Percentiles rank a stretch among this genome's conserved stretches.
Evolutionary conservation across 1,140 invertebrate genomes (phyloP).

Genomic region (Macrocentrus cingulum): DNA sequence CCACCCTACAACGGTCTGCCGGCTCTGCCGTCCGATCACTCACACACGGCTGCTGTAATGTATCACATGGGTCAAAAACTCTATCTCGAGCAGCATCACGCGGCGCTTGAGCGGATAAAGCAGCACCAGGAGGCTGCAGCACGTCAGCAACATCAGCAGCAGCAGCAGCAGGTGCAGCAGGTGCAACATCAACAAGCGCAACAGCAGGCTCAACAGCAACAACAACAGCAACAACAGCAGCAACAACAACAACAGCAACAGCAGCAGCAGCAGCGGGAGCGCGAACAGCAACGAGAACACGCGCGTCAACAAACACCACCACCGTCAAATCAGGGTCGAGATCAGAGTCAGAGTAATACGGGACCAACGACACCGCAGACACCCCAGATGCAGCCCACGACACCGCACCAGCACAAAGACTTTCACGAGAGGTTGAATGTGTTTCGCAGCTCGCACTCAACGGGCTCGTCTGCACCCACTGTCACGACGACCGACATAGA

Average conservation of each 20-base stretch:
- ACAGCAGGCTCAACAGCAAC: slow-evolving; percentile 46
- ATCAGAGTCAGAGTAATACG: slow-evolving; percentile 44
- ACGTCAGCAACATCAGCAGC: slow-evolving; percentile 54
- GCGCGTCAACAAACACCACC: slow-evolving; percentile 59
- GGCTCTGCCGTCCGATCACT: slow-evolving; percentile 62
- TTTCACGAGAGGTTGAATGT: slow-evolving; percentile 56
- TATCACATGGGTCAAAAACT: slow-evolving; percentile 56
- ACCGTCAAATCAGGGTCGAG: slow-evolving; percentile 52
- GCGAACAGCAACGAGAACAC: slow-evolving; percentile 53
- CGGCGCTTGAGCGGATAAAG: slow-evolving; percentile 60
- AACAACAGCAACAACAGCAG: slow-evolving; percentile 51
- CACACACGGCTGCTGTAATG: slow-evolving; percentile 57
- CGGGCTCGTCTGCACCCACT: slow-evolving; percentile 60
- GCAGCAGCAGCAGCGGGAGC: slow-evolving; percentile 52
- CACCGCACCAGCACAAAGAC: slow-evolving; percentile 58
- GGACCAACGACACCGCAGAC: slow-evolving; percentile 52
- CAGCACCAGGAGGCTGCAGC: slow-evolving; percentile 60
- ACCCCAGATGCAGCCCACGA: slow-evolving; percentile 52
- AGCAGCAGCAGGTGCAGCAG: too few relatives aligned
- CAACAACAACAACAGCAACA: slow-evolving; percentile 39
- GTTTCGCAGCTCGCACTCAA: slow-evolving; percentile 41
- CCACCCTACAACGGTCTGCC: slow-evolving; percentile 58
- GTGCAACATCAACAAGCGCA: slow-evolving; percentile 43
- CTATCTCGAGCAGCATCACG: slow-evolving; percentile 59
- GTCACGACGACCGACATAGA: slow-evolving; percentile 78